Conservation (phyloP, 2,888 invertebrate genomes). For the Leucoma salicis region DNA sequence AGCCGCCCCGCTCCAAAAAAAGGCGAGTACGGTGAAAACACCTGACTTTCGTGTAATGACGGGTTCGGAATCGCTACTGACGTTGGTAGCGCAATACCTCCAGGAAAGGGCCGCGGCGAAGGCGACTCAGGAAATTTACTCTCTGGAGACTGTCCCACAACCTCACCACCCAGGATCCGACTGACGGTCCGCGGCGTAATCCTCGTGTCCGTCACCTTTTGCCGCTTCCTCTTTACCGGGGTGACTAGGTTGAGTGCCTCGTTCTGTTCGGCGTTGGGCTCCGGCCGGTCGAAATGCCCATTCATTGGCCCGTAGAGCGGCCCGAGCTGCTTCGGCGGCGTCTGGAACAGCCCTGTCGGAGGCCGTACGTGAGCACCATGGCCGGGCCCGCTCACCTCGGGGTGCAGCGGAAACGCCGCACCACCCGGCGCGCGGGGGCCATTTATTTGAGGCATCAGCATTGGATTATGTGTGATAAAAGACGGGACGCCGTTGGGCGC, state of each 20-base stretch:
- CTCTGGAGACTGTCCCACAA: slow-evolving; percentile 86
- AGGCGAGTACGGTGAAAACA: slow-evolving; percentile 95
- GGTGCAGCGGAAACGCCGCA: slow-evolving; percentile 87
- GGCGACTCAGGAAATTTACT: slow-evolving; percentile 85
- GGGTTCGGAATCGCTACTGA: slow-evolving; percentile 98
- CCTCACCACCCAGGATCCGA: slow-evolving; percentile 91
- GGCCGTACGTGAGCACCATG: slow-evolving; percentile 79
- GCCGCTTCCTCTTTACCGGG: slow-evolving; percentile 97
- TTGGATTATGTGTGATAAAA: slow-evolving; percentile 70
- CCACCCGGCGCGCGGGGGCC: slow-evolving; percentile 83
- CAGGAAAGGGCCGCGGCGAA: slow-evolving; percentile 89
- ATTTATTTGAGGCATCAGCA: slow-evolving; percentile 79
- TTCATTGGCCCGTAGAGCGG: slow-evolving; percentile 86
- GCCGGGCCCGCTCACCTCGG: slow-evolving; percentile 80
- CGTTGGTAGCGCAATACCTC: slow-evolving; percentile 95
- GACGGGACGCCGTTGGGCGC: slow-evolving; percentile 70
- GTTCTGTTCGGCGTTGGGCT: slow-evolving; percentile 92
- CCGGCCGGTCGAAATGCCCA: slow-evolving; percentile 82
- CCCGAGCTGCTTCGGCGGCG: slow-evolving; percentile 89
- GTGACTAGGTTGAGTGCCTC: slow-evolving; percentile 97
- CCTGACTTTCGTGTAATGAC: slow-evolving; percentile 96
- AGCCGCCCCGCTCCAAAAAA: slow-evolving; percentile 88
- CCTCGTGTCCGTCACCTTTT: slow-evolving; percentile 97
- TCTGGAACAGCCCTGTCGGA: slow-evolving; percentile 90
- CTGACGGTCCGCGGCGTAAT: slow-evolving; percentile 95